Evolutionary conservation across 2,113 vertebrate species (phyloP), one percentile per base, ranked within the genome.

Genomic region (Cololabis saira): DNA sequence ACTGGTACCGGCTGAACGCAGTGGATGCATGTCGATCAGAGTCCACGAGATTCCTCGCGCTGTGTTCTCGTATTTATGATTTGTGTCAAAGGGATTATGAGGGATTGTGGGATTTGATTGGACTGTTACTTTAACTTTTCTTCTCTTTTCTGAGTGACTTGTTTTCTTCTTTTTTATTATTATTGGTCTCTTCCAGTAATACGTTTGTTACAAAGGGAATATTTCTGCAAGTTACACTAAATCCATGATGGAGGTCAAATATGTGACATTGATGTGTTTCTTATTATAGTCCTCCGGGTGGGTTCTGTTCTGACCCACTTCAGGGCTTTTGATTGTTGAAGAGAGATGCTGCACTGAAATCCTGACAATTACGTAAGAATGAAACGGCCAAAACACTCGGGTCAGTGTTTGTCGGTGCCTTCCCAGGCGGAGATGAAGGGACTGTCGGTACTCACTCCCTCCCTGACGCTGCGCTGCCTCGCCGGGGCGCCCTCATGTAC

Each of bases 361-460:
- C 40, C 15, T 19, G 44, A 76, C 49, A 50, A 22, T 50, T 16
- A 13, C 1, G 5, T 66, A 67, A 30, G 12, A 53, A 56, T 62
- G 5, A 70, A 73, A 65, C 30, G 67, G 71, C 75, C 79, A 79
- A 55, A 84, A 72, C 27, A 37, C 57, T 70, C 12, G 43, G 62
- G 70, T 75, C 54, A 66, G 52, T 65, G 61, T 78, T 84, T 21
- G 65, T 85, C 74, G 70, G 88, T 91, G 90, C 88, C 90, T 90
- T 89, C 67, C 76, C 78, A 77, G 48, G 62, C 79, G 70, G 69
- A 21, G 17, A 53, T 59, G 44, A 52, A 52, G 67, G 60, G 69
- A 73, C 40, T 68, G 40, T 37, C 60, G 55, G 21, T 58, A 56
- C 67, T 49, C 22, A 9, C 61, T 65, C 56, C 12, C 71, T 73